A percentile compares a stretch with the other conserved stretches of the same genome.
These are phyloP conservation scores for Ligdia adustata DNA, from an alignment of 2,888 invertebrate species.

Conservation along the genomic window DNA sequence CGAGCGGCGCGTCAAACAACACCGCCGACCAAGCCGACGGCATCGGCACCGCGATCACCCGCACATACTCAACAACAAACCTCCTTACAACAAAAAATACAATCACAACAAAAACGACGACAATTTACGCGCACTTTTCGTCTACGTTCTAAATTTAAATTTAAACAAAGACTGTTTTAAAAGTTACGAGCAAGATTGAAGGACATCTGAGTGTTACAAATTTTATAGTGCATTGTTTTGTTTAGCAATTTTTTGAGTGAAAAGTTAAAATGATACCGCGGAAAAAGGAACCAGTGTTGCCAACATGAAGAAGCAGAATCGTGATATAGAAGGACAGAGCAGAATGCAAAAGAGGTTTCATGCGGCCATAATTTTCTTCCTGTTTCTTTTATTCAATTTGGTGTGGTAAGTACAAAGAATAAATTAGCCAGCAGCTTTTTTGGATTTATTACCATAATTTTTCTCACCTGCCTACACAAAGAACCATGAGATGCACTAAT, in stretches of 20 bases:
- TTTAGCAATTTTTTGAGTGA: slow-evolving; percentile 50
- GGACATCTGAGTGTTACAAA: not conserved
- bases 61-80: no score
- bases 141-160: no score
- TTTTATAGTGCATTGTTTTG: slow-evolving; percentile 45
- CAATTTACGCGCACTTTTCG: slow-evolving; percentile 34
- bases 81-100: slow-evolving; percentile 44
- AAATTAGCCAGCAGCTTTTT: not conserved
- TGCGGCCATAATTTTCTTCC: slow-evolving; percentile 63
- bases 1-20: slow-evolving; percentile 57
- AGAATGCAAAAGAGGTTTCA: slow-evolving; percentile 72
- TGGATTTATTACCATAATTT: not conserved
- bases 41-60: slow-evolving; percentile 56
- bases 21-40: slow-evolving; percentile 64
- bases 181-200: not conserved
- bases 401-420: slow-evolving; percentile 69
- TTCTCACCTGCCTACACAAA: slow-evolving; percentile 3
- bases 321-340: slow-evolving; percentile 55
- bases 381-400: slow-evolving; percentile 68
- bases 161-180: no score
- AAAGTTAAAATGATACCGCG: slow-evolving; percentile 70
- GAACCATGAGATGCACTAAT: not conserved
- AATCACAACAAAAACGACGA: slow-evolving; percentile 27
- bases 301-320: slow-evolving; percentile 71
- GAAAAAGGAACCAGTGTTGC: slow-evolving; percentile 71